phyloP scores from a whole-genome alignment of 1,140 invertebrate species.

The Drosophila bocqueti region DNA sequence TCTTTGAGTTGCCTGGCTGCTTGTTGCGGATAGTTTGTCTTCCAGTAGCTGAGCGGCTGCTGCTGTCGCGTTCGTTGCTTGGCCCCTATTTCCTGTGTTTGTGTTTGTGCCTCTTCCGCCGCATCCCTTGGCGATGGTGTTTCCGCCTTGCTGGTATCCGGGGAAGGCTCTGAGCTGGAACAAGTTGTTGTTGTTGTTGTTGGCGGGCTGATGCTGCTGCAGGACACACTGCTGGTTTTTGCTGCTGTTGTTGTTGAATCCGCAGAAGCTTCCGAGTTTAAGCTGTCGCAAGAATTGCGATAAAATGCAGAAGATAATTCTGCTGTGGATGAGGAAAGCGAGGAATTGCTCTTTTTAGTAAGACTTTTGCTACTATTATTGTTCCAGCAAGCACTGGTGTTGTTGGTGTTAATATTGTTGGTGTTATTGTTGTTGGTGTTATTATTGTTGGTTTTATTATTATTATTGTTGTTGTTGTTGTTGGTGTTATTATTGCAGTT shows the following conservation, averaged over 20 bases:
- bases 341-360: conserved; percentile 46
- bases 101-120: neutral
- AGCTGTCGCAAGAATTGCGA: conserved; percentile 48
- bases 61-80: conserved; percentile 51
- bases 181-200: neutral
- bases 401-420: neutral
- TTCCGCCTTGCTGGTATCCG: neutral
- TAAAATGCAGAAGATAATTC: conserved; percentile 48
- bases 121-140: neutral
- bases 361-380: neutral
- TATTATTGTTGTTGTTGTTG: neutral
- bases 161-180: neutral
- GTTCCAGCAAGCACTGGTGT: neutral
- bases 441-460: neutral
- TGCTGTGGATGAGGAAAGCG: conserved; percentile 41
- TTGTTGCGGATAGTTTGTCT: conserved; percentile 60
- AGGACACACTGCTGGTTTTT: neutral
- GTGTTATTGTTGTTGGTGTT: neutral
- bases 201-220: neutral
- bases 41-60: conserved; percentile 69
- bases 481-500: neutral
- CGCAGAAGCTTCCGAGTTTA: conserved; percentile 2
- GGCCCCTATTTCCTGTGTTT: conserved; percentile 10
- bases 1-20: conserved; percentile 61
- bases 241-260: conserved; percentile 1